Base-by-base conservation (phyloP, 2,888 invertebrate species). In the Apamea sordens region DNA sequence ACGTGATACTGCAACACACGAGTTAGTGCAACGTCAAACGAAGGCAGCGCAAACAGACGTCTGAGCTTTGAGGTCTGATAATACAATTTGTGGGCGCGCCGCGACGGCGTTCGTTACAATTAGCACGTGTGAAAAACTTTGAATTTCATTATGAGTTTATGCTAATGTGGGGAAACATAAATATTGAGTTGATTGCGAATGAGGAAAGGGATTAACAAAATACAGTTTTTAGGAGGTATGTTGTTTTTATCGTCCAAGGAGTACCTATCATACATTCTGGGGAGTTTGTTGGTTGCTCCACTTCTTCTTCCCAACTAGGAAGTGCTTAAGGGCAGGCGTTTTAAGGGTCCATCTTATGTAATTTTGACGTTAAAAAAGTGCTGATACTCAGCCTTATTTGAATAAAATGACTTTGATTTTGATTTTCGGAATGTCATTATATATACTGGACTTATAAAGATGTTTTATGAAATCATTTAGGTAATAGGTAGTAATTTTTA, bases 41-140 rank as follows among this genome's bases (percentile, higher is more conserved):
- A 79, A 75, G 76, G 77, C 78, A 72, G 76, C 79, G 85, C 88
- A 91, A 90, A 92, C 88, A 91, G 81, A 89, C 86, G 94, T 94
- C 94, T 94, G 90, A 88, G 91, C 94, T 94, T 94, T 94, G 94
- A 93, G 94, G 94, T 92, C 86, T 85, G 86, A 89, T 93, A 92
- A 94, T 90, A 89, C 88, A 92, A 93, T 94, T 93, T 91, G 90
- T 72, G 83, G 85, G 78, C 74, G 74, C 82, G 80, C 76, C 83
- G 73, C 78, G 69, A 75, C 86, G 79, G 84, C 87, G 50, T 83
- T 69, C 82, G 82, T 85, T 84, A 85, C 83, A 87, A 87, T 83
- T 86, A 86, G 73, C 82, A 84, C 81, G 81, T 86, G 86, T 82
- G 84, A 86, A 86, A 86, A 86, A 86, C 86, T 86, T 86, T 75